Conservation (phyloP, 2,113 vertebrate species). For the Parus major region DNA sequence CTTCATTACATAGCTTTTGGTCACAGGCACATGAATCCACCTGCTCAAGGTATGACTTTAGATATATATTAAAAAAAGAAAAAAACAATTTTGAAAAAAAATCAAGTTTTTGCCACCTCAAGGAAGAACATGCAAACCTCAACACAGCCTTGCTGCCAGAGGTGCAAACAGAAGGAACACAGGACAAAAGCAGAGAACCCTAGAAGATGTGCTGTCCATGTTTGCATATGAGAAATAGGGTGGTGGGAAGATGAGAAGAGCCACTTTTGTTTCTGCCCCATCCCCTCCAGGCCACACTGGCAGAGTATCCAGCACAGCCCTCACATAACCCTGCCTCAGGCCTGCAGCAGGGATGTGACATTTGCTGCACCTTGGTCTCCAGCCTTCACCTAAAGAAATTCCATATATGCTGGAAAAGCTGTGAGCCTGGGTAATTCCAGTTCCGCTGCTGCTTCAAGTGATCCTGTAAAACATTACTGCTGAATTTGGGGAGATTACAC, state of each 20-base stretch:
- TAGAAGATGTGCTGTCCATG: not conserved
- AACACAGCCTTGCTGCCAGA: not conserved
- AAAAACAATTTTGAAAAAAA: not conserved
- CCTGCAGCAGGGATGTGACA: accelerated
- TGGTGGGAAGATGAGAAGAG: not conserved
- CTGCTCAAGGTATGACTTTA: not conserved
- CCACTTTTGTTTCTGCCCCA: too few species aligned
- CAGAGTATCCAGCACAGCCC: not conserved
- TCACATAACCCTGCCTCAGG: not conserved
- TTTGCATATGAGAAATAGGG: accelerated
- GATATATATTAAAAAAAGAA: not conserved
- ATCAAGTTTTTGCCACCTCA: not conserved
- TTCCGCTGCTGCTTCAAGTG: not conserved
- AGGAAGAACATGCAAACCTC: not conserved
- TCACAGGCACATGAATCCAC: constrained; percentile 3
- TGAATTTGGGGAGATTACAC: not conserved
- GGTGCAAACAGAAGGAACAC: not conserved
- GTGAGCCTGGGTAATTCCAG: accelerated
- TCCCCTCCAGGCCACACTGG: not conserved
- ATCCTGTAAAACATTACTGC: not conserved
- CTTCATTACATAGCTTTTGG: not conserved
- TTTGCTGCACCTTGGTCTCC: not conserved
- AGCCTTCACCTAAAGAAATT: not conserved
- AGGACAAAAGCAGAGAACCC: not conserved
- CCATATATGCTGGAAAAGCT: accelerated